A percentile compares a stretch with the other conserved stretches of the same genome.
Evolutionary conservation across 2,797 vertebrate genomes (phyloP).

Genomic region (Limosa lapponica): DNA sequence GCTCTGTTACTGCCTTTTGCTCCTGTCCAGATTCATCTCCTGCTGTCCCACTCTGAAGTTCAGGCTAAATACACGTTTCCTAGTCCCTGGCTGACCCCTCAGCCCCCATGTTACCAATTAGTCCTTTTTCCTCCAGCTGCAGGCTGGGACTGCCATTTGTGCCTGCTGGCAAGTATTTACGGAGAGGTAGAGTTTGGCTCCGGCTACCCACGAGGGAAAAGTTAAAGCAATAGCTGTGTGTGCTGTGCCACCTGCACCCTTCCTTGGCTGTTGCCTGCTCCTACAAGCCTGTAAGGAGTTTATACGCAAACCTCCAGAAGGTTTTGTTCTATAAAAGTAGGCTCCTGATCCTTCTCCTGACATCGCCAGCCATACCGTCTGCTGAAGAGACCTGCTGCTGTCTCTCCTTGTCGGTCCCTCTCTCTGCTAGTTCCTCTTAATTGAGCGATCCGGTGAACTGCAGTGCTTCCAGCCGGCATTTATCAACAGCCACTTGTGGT

Average conservation of each 20-base stretch:
- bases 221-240: neutral
- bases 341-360: neutral
- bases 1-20: neutral
- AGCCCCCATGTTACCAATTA: neutral
- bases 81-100: neutral
- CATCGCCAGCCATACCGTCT: neutral
- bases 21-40: neutral
- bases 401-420: neutral
- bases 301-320: neutral
- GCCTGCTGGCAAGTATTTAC: neutral
- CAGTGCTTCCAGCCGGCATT: neutral
- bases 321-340: slow-evolving; percentile 30
- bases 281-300: neutral
- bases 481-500: neutral
- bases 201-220: neutral
- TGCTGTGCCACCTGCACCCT: neutral
- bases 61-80: neutral
- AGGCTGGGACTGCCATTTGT: neutral
- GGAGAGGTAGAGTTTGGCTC: neutral
- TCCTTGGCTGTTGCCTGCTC: neutral
- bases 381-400: neutral
- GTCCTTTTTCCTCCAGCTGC: neutral
- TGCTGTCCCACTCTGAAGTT: neutral
- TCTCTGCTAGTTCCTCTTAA: slow-evolving; percentile 14
- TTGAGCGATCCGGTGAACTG: slow-evolving; percentile 2